These are phyloP conservation scores for Scaptomyza polygonia DNA, from an alignment of 2,888 invertebrate genomes.

Conservation along the genomic window DNA sequence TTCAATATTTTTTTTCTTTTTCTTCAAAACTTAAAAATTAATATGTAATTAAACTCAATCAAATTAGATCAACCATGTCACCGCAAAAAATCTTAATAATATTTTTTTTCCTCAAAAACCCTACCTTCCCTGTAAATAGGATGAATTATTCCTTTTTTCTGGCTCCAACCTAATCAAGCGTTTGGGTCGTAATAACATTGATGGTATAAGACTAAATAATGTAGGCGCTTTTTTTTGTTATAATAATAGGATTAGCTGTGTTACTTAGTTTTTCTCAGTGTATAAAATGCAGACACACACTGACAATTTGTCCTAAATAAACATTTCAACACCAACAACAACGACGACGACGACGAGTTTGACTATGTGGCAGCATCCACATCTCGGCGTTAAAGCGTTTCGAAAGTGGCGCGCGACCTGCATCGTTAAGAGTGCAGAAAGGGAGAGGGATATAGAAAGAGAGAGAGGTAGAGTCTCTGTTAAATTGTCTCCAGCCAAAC, in stretches of 20 bases:
- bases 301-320: constrained; percentile 82
- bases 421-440: background rate
- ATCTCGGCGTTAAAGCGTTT: constrained; percentile 64
- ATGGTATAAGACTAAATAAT: no score
- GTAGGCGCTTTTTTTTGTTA: no score
- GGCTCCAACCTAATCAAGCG: no score
- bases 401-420: constrained; percentile 66
- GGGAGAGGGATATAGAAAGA: background rate
- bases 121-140: no score
- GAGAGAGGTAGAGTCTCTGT: constrained; percentile 42
- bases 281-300: constrained; percentile 23
- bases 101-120: no score
- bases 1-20: no score
- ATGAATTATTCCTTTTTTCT: no score
- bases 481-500: constrained; percentile 72
- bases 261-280: background rate
- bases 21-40: no score
- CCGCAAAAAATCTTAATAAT: no score
- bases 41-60: no score
- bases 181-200: no score
- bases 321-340: constrained; percentile 80
- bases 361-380: constrained; percentile 50
- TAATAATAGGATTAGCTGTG: background rate
- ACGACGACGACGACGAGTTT: constrained; percentile 26
- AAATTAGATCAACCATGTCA: no score